Percentiles rank a stretch among this genome's conserved stretches.
Evolutionary conservation across 2,797 vertebrate species (phyloP).

Genomic region (Oryzias dopingdopingensis): DNA sequence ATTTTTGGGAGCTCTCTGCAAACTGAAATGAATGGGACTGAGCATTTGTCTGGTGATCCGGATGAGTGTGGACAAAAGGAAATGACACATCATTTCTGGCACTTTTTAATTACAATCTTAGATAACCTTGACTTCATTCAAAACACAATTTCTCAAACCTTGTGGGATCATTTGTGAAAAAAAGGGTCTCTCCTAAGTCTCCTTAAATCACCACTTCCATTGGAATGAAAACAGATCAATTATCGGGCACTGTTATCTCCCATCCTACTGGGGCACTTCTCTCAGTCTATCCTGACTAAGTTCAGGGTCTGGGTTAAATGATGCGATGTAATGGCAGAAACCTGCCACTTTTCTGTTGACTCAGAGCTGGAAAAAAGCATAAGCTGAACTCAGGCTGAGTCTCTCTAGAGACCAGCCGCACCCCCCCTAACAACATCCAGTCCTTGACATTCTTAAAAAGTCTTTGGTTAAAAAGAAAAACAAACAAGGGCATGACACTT

Average conservation of each 20-base stretch:
- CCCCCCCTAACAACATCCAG: slow-evolving; percentile 75
- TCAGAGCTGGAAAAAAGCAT: slow-evolving; percentile 70
- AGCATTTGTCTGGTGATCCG: slow-evolving; percentile 1
- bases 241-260: slow-evolving; percentile 59
- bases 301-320: slow-evolving; percentile 54
- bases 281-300: slow-evolving; percentile 26
- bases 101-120: slow-evolving; percentile 11
- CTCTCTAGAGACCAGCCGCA: slow-evolving; percentile 62
- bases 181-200: slow-evolving; percentile 60
- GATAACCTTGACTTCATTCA: slow-evolving; percentile 47
- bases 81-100: slow-evolving; percentile 5
- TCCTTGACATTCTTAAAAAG: slow-evolving; percentile 70
- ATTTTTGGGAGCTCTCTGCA: neutral
- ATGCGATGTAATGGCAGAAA: slow-evolving; percentile 63
- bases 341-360: slow-evolving; percentile 67
- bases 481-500: slow-evolving; percentile 66
- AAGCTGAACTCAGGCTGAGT: slow-evolving; percentile 68
- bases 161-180: slow-evolving; percentile 56
- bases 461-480: slow-evolving; percentile 73
- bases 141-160: slow-evolving; percentile 59
- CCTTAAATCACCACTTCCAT: slow-evolving; percentile 72
- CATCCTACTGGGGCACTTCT: slow-evolving; percentile 54
- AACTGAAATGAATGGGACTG: neutral
- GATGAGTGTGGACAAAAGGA: neutral
- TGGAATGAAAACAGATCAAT: slow-evolving; percentile 73